A percentile compares a stretch with the other conserved stretches of the same genome.
These are phyloP conservation scores for Otis tarda DNA, from an alignment of 2,113 vertebrate species.

Conservation along the genomic window DNA sequence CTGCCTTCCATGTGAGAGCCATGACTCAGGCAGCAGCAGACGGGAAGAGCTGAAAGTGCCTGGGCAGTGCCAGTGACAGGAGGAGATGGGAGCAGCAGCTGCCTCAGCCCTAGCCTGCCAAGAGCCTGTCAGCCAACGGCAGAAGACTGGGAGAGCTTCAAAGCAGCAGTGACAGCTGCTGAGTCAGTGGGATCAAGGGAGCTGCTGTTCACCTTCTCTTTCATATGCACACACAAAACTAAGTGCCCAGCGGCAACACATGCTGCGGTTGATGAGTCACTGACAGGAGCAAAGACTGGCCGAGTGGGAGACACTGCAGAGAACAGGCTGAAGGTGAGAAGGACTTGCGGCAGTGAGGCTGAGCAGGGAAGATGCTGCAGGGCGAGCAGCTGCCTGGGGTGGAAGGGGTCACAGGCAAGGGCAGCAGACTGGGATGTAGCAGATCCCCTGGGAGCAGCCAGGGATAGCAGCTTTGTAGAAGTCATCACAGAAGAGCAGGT, in stretches of 20 bases:
- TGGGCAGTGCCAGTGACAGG: background rate
- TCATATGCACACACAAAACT: background rate
- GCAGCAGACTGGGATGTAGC: background rate
- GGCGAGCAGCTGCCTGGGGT: background rate
- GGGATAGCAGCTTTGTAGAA: background rate
- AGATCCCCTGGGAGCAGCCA: background rate
- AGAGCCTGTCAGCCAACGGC: background rate
- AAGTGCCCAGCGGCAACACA: background rate
- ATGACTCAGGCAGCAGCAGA: background rate
- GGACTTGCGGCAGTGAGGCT: background rate
- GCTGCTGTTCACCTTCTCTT: background rate
- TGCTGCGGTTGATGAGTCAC: background rate
- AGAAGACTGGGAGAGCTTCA: background rate
- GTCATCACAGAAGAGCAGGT: background rate
- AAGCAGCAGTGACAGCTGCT: background rate
- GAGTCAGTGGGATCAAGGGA: background rate
- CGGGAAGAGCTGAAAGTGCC: background rate
- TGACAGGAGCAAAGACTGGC: background rate
- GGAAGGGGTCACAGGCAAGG: too few species aligned
- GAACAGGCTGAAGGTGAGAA: background rate
- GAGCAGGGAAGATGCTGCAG: background rate
- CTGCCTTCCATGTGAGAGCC: background rate
- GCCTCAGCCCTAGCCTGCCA: background rate
- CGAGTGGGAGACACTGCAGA: rapidly evolving
- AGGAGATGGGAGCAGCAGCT: background rate